A percentile compares a stretch with the other conserved stretches of the same genome.
Evolutionary conservation across 2,113 vertebrate genomes (phyloP).

Genomic region (Thunnus maccoyii): DNA sequence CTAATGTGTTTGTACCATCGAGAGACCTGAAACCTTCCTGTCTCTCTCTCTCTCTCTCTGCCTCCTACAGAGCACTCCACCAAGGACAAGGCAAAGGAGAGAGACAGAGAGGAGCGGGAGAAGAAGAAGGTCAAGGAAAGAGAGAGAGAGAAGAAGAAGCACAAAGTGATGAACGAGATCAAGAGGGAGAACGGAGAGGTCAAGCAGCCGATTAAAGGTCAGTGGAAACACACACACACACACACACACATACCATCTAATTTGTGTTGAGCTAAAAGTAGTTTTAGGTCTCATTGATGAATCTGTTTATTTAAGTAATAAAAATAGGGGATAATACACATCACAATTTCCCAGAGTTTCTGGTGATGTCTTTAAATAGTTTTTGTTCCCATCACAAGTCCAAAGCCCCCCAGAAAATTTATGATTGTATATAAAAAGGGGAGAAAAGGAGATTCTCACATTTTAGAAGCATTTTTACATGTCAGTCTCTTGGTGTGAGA

Average conservation of each 20-base stretch:
- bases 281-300: too few relatives aligned
- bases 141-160: slow-evolving; percentile 92
- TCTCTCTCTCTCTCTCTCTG: neutral
- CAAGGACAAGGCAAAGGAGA: slow-evolving; percentile 86
- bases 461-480: too few relatives aligned
- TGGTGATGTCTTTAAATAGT: too few relatives aligned
- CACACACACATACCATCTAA: slow-evolving; percentile 1
- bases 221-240: slow-evolving; percentile 45
- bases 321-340: too few relatives aligned
- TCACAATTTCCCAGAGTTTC: too few relatives aligned
- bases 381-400: too few relatives aligned
- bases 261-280: neutral
- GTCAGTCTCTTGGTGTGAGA: too few relatives aligned
- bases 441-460: too few relatives aligned
- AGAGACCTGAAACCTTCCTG: slow-evolving; percentile 31
- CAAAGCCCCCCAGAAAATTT: too few relatives aligned
- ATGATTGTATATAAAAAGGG: too few relatives aligned
- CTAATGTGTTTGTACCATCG: neutral
- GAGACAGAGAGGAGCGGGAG: slow-evolving; percentile 66
- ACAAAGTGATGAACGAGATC: slow-evolving; percentile 93
- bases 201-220: slow-evolving; percentile 94
- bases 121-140: slow-evolving; percentile 83
- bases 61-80: slow-evolving; percentile 87
- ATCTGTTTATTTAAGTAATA: too few relatives aligned
- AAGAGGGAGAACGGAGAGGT: slow-evolving; percentile 97